Evolutionary conservation across 2,888 invertebrate species (phyloP).

Genomic region (Oscheius sp.): DNA sequence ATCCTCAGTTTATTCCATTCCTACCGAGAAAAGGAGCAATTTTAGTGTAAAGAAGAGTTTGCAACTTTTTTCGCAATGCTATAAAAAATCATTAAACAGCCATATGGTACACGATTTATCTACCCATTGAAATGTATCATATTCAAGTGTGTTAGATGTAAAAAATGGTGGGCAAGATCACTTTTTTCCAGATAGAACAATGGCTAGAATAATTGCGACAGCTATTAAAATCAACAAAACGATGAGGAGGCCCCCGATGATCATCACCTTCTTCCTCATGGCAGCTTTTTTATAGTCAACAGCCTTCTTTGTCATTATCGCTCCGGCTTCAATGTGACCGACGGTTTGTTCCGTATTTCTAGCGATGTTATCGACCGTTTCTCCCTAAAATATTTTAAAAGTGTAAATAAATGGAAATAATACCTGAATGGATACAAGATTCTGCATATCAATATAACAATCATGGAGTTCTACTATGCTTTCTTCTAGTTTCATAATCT

Average conservation of each 20-base stretch:
- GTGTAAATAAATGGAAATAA: background rate
- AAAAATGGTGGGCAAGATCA: constrained; percentile 27
- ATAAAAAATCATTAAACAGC: too few species aligned
- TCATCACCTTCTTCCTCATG: constrained; percentile 57
- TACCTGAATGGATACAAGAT: constrained; percentile 80
- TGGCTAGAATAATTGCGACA: constrained; percentile 58
- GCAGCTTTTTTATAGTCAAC: constrained; percentile 65
- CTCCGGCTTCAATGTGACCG: constrained; percentile 48
- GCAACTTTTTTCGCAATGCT: too few species aligned
- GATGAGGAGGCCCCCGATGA: constrained; percentile 43
- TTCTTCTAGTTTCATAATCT: constrained; percentile 98
- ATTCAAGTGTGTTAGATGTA: too few species aligned
- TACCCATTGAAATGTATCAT: too few species aligned
- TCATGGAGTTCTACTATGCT: constrained; percentile 99
- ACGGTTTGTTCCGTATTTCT: constrained; percentile 57
- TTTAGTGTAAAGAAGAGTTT: background rate
- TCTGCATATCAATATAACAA: constrained; percentile 99
- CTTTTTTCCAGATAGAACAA: constrained; percentile 47
- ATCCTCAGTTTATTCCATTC: too few species aligned
- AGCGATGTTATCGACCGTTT: constrained; percentile 62
- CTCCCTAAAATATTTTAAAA: constrained; percentile 41
- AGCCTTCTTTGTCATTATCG: constrained; percentile 53
- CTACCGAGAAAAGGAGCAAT: background rate
- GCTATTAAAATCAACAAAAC: constrained; percentile 56
- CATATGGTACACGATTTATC: too few species aligned